Base-by-base conservation (phyloP, 2,888 invertebrate species). In the Trypoxylon attenuatum region DNA sequence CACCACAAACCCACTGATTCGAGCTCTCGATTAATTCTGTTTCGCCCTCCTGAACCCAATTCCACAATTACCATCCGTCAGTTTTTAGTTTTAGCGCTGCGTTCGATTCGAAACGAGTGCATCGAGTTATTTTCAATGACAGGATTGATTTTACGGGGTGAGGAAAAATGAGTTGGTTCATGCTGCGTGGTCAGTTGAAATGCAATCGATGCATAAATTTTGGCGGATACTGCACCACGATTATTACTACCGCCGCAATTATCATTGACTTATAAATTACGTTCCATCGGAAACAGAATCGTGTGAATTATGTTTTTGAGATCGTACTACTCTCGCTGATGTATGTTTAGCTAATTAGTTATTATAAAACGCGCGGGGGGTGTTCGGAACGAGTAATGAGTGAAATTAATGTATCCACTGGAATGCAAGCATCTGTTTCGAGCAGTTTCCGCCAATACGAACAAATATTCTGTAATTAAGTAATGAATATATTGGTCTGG, bases 261-360 rank as follows among this genome's bases (percentile, higher is more conserved):
- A 68, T 47, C 58, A 38, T 43, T 22, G 46, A 25, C 29, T 55
- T 65, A 65, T 59, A 52, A 67, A 67, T 67, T 51, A 43, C n/a
- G 21, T 55, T 39, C 10, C 18, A 29, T 55, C 22, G 33, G 61
- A 50, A n/a, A n/a, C n/a, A n/a, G n/a, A n/a, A n/a, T 43, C 23
- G 38, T 54, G 8, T 51, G 49, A 73, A 69, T 59, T 56, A 53
- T 47, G 43, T 41, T 49, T 13, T 41, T 5, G 45, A 25, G 1
- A 47, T 46, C 42, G 18, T 39, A 29, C 43, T 56, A 57, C 43
- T 33, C n/a, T n/a, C 19, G 33, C 10, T 13, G 19, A 18, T 50
- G 23, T 23, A 46, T 46, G 54, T 41, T 45, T 42, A 15, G 41
- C 57, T 69, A 73, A 73, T 73, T 73, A 70, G 52, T 66, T 49